phyloP scores from a whole-genome alignment of 2,113 vertebrate species.

The Brachyhypopomus gauderio region DNA sequence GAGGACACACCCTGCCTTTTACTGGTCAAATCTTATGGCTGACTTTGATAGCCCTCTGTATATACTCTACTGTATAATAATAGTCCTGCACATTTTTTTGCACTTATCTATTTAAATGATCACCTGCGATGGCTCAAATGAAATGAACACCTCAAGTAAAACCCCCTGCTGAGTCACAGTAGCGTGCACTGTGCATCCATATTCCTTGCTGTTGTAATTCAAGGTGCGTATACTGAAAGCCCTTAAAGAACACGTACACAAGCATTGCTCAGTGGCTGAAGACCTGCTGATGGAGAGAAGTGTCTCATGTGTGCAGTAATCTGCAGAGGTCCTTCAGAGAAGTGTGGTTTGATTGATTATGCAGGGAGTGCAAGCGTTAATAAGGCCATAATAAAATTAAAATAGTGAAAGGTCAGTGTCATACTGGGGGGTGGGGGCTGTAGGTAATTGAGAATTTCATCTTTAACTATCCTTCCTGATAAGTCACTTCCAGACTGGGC shows the following conservation, averaged over 20 bases:
- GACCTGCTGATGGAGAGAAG: slow-evolving; percentile 7
- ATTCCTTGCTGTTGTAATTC: not conserved
- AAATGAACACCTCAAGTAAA: not conserved
- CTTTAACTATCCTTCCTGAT: slow-evolving; percentile 34
- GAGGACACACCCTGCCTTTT: not conserved
- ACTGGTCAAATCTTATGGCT: not conserved
- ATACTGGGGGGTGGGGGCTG: slow-evolving; percentile 2
- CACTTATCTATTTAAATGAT: not conserved
- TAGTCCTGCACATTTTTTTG: not conserved
- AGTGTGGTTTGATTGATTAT: slow-evolving; percentile 7
- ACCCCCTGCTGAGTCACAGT: not conserved
- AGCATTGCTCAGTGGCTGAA: not conserved
- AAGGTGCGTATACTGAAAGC: not conserved
- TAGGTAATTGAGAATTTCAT: slow-evolving; percentile 45
- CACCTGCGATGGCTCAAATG: not conserved
- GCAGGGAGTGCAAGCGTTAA: slow-evolving; percentile 29
- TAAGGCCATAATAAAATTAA: slow-evolving; percentile 51
- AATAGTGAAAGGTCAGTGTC: slow-evolving; percentile 52
- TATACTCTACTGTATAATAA: slow-evolving; percentile 23
- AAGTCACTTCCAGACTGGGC: slow-evolving; percentile 31
- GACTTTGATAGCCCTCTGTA: slow-evolving; percentile 13
- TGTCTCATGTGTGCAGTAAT: not conserved
- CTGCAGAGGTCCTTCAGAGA: not conserved
- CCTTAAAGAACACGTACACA: not conserved
- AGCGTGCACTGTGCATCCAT: no score